Conservation (phyloP, 1,140 invertebrate species). For the Oreohelix idahoensis region DNA sequence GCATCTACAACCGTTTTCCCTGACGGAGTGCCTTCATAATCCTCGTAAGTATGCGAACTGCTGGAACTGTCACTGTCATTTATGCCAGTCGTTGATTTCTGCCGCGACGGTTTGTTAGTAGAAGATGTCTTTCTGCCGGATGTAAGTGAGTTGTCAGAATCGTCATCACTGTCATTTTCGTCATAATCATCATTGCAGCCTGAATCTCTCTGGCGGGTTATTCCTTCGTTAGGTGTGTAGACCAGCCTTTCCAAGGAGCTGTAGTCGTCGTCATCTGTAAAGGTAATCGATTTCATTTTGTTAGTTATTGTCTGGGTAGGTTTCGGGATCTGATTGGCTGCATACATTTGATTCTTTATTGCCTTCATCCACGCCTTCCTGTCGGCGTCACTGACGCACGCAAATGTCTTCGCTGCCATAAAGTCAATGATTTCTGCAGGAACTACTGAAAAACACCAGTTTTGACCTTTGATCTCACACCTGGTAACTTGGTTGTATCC, state of each 20-base stretch:
- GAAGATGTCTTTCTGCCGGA: no score
- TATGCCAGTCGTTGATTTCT: no score
- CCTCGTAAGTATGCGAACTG: neutral
- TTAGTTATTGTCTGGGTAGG: neutral
- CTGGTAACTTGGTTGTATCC: slow-evolving; percentile 11
- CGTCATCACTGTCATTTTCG: neutral
- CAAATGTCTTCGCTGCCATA: neutral
- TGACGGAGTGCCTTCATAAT: neutral
- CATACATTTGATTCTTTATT: slow-evolving; percentile 16
- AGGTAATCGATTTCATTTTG: neutral
- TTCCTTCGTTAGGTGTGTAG: neutral
- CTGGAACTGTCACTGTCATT: neutral
- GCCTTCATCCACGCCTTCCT: slow-evolving; percentile 18
- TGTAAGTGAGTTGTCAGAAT: neutral
- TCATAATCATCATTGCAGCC: neutral
- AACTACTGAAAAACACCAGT: slow-evolving; percentile 10
- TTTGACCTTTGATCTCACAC: slow-evolving; percentile 8
- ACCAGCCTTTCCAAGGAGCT: neutral
- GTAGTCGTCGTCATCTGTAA: neutral
- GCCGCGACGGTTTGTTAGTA: no score
- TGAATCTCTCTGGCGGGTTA: neutral
- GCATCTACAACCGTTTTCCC: neutral
- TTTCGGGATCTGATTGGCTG: neutral
- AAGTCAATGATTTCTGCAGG: neutral
- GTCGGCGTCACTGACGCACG: neutral